These are phyloP conservation scores for Tridacna gigas DNA, from an alignment of 2,888 invertebrate species.

Conservation along the genomic window DNA sequence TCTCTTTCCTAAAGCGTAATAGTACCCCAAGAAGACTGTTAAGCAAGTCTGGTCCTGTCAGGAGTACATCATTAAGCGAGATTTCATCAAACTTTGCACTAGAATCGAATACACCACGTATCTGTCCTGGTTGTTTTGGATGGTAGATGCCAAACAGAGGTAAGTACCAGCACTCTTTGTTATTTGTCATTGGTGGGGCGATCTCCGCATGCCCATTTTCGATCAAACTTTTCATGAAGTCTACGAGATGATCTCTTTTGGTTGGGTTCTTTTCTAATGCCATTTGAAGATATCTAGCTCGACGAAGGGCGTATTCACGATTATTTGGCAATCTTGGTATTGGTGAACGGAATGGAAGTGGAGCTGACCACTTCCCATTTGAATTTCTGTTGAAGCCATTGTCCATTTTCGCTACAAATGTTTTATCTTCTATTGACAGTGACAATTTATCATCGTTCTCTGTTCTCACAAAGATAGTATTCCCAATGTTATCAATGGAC, in stretches of 20 bases:
- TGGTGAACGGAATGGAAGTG: neutral
- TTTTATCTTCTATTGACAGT: slow-evolving; percentile 8
- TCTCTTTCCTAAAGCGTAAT: slow-evolving; percentile 54
- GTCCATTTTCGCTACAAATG: slow-evolving; percentile 14
- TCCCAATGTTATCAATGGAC: neutral
- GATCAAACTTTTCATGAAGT: slow-evolving; percentile 18
- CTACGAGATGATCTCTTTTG: slow-evolving; percentile 16
- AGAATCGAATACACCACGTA: slow-evolving; percentile 63
- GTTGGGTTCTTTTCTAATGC: no score
- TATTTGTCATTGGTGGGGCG: neutral
- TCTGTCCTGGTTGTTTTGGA: slow-evolving; percentile 48
- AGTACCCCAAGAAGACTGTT: slow-evolving; percentile 62
- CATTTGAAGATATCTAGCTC: no score
- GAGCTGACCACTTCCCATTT: no score
- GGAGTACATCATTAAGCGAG: slow-evolving; percentile 55
- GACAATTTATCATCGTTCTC: slow-evolving; percentile 7
- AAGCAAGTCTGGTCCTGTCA: slow-evolving; percentile 56
- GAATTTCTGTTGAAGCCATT: neutral
- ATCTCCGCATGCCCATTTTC: slow-evolving; percentile 32
- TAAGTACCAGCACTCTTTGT: slow-evolving; percentile 61
- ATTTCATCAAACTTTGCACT: slow-evolving; percentile 53
- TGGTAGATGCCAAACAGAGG: slow-evolving; percentile 46
- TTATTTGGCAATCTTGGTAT: slow-evolving; percentile 2
- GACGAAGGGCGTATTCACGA: neutral
- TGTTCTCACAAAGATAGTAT: neutral